Conservation (phyloP, 1,140 invertebrate genomes). For the Pseudomyrmex concolor region DNA sequence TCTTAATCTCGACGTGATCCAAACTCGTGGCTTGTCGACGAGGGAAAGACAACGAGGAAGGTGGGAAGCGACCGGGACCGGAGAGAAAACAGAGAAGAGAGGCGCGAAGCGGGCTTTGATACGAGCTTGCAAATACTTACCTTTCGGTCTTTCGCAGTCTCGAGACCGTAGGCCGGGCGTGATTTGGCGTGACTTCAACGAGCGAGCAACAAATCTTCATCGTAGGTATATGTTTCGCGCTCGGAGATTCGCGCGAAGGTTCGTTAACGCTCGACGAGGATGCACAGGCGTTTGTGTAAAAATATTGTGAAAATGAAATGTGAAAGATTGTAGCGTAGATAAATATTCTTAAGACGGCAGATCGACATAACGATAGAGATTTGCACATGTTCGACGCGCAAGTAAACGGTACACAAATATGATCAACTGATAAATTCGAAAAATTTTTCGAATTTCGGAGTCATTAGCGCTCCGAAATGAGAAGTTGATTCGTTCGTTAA, state of each 20-base stretch:
- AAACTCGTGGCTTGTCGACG: conserved; percentile 38
- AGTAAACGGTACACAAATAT: no score
- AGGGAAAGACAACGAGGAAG: conserved; percentile 50
- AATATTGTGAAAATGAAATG: not conserved
- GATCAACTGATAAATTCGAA: no score
- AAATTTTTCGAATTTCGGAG: no score
- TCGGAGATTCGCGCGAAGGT: conserved; percentile 36
- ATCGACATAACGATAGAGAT: no score
- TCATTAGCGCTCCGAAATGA: no score
- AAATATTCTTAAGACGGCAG: no score
- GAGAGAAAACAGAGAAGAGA: conserved; percentile 44
- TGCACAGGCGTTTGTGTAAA: conserved; percentile 40
- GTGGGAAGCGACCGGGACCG: conserved; percentile 11
- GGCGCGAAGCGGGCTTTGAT: conserved; percentile 59
- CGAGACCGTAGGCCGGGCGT: conserved; percentile 33
- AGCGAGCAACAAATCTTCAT: not conserved
- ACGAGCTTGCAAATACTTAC: conserved; percentile 60
- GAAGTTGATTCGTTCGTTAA: no score
- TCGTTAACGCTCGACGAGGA: conserved; percentile 37
- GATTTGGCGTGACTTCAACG: conserved; percentile 57
- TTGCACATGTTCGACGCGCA: no score
- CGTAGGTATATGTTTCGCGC: conserved; percentile 22
- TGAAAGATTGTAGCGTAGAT: no score
- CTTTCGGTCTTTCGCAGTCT: conserved; percentile 30
- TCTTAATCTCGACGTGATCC: conserved; percentile 59